Evolutionary conservation across 2,797 vertebrate species (phyloP).

Genomic region (Emys orbicularis): DNA sequence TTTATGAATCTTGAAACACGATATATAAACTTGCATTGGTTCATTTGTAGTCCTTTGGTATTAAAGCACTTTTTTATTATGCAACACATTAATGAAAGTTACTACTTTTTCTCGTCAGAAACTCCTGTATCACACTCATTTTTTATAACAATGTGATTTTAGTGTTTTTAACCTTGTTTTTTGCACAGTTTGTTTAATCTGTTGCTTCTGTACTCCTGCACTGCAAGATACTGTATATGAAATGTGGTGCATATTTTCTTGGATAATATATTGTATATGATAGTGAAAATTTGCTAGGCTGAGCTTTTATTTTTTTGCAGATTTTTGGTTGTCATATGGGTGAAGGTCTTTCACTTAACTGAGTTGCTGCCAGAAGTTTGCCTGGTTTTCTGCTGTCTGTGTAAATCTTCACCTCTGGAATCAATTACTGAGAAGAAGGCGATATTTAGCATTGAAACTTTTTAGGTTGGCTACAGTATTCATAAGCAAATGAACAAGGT

Average conservation of each 20-base stretch:
- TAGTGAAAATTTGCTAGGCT: not conserved
- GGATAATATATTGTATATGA: accelerated
- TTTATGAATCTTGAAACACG: not conserved
- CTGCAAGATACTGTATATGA: not conserved
- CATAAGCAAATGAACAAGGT: not conserved
- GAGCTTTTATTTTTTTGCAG: not conserved
- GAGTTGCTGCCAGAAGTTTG: conserved; percentile 2
- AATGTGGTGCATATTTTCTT: not conserved
- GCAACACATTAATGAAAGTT: not conserved
- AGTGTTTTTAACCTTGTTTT: not conserved
- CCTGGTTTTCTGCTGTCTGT: not conserved
- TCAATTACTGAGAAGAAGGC: not conserved
- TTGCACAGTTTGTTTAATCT: not conserved
- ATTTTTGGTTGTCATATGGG: not conserved
- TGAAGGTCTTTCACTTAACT: not conserved
- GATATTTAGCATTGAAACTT: not conserved
- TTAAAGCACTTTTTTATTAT: not conserved
- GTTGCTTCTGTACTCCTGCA: not conserved
- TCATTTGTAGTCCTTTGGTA: conserved; percentile 21
- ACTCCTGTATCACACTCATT: not conserved
- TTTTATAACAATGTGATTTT: not conserved
- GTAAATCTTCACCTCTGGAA: not conserved
- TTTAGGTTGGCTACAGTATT: not conserved
- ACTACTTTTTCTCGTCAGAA: not conserved
- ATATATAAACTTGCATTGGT: not conserved